Conservation (phyloP, 2,113 vertebrate genomes). For the Pterocles burchelli region DNA sequence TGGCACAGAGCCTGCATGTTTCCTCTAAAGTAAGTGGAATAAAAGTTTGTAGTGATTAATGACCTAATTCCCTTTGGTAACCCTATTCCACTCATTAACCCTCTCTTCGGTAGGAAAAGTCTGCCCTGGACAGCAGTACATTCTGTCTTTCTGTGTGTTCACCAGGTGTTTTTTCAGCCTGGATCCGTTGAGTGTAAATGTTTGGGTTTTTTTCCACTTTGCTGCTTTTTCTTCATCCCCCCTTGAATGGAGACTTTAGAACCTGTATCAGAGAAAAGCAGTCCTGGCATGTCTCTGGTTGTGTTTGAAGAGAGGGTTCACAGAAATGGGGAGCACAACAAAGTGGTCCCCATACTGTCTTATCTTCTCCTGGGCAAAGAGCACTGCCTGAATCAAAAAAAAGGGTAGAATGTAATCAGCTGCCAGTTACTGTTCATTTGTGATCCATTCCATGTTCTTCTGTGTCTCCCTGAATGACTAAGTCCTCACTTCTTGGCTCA, state of each 20-base stretch:
- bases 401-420: background rate
- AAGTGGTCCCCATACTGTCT: background rate
- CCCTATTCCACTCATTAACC: background rate
- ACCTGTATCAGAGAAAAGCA: background rate
- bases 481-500: background rate
- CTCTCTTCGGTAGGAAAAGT: background rate
- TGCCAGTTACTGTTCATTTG: background rate
- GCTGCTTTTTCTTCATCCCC: background rate
- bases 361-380: background rate
- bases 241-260: background rate
- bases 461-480: background rate
- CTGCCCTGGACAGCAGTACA: background rate
- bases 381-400: fast-evolving
- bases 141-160: background rate
- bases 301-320: background rate
- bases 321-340: background rate
- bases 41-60: background rate
- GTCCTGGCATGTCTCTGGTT: background rate
- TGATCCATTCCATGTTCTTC: background rate
- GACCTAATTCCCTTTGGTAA: background rate
- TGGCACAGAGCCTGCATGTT: background rate
- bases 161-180: background rate
- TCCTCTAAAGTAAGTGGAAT: background rate
- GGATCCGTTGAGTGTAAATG: background rate
- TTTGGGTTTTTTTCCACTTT: background rate